Evolutionary conservation across 2,797 vertebrate genomes (phyloP).

Genomic region (Chrosomus eos): DNA sequence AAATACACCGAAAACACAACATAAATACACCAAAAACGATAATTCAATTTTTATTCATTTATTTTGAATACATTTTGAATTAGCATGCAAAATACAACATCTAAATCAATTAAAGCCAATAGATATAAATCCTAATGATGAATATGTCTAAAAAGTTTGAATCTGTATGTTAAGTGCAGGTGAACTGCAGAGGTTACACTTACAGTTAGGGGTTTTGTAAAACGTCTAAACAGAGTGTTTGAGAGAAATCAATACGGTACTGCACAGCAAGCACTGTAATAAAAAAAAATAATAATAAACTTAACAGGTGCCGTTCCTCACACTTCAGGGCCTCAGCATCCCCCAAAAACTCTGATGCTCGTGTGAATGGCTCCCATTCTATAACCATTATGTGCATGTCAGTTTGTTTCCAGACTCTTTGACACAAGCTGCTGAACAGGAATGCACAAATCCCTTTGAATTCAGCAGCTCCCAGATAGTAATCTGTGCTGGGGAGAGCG

Average conservation of each 20-base stretch:
- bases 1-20: too few relatives aligned
- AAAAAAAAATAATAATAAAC: not conserved
- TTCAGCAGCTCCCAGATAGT: slow-evolving; percentile 70
- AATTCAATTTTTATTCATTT: too few relatives aligned
- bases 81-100: not conserved
- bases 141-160: not conserved
- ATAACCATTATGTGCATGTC: slow-evolving; percentile 75
- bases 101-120: not conserved
- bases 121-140: not conserved
- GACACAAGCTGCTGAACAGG: slow-evolving; percentile 76
- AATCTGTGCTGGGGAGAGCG: slow-evolving; percentile 74
- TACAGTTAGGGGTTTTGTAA: not conserved
- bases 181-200: not conserved
- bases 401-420: slow-evolving; percentile 77
- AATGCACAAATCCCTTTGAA: slow-evolving; percentile 77
- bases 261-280: not conserved
- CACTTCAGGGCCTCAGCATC: not conserved
- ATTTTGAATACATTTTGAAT: not conserved
- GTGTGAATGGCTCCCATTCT: slow-evolving; percentile 73
- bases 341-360: slow-evolving; percentile 66
- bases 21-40: too few relatives aligned
- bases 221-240: not conserved
- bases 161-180: not conserved
- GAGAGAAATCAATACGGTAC: slow-evolving; percentile 1
- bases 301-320: slow-evolving; percentile 34